Base-by-base conservation (phyloP, 2,113 vertebrate species). In the Mirounga angustirostris region DNA sequence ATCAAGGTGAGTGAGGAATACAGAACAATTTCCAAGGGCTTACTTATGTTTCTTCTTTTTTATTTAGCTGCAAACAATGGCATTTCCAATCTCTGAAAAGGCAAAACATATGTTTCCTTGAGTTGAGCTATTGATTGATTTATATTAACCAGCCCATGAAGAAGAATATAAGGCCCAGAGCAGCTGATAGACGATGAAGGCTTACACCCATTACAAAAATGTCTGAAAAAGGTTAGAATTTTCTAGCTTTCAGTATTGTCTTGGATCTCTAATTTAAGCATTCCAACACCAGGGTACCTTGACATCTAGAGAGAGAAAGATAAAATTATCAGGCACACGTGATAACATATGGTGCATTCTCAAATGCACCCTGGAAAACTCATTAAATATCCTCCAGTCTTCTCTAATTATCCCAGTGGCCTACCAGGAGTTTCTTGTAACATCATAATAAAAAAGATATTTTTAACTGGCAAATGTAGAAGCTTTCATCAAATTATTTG, bases 401-500 rank as follows among this genome's bases (percentile, higher is more conserved):
- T 98, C 97, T 98, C 98, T 99, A 99, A 99, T 99, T 98, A 99
- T 98, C 96, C 50, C 91, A 98, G 97, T 96, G 73, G 97, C 98
- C 98, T 98, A 97, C 96, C 95, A 98, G 93, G 95, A 98, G 89
- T 96, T 98, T 91, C 93, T 43, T 97, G 71, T 97, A 96, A 97
- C 76, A 98, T 98, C 98, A 94, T 98, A 97, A 98, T 96, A 97
- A 98, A 98, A 97, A 96, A 96, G 97, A 96, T 98, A 98, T 98
- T 98, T 98, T 99, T 99, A 98, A 98, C 98, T 98, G 95, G 90
- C 90, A 98, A 98, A 99, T 99, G 98, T 98, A 97, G 92, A 98
- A 97, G 94, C 98, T 98, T 99, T 99, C 98, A 98, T 98, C 97
- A 97, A 98, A 98, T 99, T 99, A 99, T 99, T 98, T 98, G 91